phyloP scores from a whole-genome alignment of 2,113 vertebrate genomes.

The Pavo muticus region DNA sequence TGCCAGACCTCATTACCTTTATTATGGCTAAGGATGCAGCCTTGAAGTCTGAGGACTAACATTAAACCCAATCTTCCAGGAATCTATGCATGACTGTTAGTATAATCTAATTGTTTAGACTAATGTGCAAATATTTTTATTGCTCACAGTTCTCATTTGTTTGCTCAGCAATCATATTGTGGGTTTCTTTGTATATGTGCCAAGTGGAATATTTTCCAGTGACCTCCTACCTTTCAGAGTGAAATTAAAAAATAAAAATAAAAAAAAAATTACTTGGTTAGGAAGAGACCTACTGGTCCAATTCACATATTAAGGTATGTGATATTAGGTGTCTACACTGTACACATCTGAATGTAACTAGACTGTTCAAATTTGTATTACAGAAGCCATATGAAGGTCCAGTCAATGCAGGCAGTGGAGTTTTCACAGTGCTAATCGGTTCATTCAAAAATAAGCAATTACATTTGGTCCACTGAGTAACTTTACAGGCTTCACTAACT shows the following conservation, averaged over 20 bases:
- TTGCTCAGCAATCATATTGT: background rate
- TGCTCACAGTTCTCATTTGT: background rate
- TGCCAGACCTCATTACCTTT: background rate
- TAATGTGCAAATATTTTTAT: background rate
- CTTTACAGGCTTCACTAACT: background rate
- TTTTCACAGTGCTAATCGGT: background rate
- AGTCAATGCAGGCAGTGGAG: background rate
- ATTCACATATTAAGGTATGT: rapidly evolving
- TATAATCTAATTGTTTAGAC: background rate
- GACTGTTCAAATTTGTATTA: background rate
- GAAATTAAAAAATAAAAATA: background rate
- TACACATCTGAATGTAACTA: background rate
- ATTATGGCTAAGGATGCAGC: background rate
- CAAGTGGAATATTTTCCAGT: background rate
- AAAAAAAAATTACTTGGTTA: background rate
- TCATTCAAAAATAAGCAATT: background rate
- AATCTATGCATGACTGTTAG: background rate
- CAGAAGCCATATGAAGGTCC: background rate
- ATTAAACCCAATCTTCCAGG: background rate
- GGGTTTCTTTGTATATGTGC: background rate
- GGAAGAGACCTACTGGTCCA: background rate
- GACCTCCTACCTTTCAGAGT: background rate
- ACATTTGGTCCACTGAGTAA: background rate
- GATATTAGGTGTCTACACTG: background rate
- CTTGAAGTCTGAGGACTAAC: background rate